phyloP scores from a whole-genome alignment of 2,113 vertebrate genomes.

The Hemibagrus wyckioides region DNA sequence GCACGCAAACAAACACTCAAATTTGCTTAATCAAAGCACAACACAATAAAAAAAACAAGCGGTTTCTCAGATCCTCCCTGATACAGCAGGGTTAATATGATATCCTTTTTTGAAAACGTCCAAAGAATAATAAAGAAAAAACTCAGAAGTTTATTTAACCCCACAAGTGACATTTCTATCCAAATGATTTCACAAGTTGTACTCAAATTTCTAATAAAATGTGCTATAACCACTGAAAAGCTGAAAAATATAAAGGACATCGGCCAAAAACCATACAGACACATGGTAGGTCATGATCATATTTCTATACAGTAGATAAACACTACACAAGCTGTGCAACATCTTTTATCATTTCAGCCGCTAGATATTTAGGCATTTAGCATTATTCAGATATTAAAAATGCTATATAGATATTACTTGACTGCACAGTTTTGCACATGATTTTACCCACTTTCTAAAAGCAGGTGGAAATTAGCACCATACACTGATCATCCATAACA shows the following conservation, averaged over 20 bases:
- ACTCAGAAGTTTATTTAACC: neutral
- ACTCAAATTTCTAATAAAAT: neutral
- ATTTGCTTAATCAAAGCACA: neutral
- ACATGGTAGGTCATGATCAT: neutral
- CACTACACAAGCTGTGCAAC: neutral
- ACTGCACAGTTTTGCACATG: neutral
- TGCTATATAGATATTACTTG: neutral
- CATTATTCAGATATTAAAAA: too few relatives aligned
- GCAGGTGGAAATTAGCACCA: neutral
- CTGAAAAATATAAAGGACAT: neutral
- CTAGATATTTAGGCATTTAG: neutral
- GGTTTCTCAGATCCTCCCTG: neutral
- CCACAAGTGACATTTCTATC: neutral
- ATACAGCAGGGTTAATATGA: neutral
- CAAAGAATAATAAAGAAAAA: neutral
- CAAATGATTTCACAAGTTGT: neutral
- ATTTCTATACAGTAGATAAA: neutral
- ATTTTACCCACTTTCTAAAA: neutral
- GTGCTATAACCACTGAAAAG: neutral
- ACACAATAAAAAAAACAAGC: neutral
- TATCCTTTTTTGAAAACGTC: neutral
- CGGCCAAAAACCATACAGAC: neutral
- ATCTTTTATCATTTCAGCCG: neutral
- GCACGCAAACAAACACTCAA: neutral
- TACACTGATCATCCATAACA: too few relatives aligned